phyloP scores from a whole-genome alignment of 2,888 invertebrate species.

The Synergus umbraculus region DNA sequence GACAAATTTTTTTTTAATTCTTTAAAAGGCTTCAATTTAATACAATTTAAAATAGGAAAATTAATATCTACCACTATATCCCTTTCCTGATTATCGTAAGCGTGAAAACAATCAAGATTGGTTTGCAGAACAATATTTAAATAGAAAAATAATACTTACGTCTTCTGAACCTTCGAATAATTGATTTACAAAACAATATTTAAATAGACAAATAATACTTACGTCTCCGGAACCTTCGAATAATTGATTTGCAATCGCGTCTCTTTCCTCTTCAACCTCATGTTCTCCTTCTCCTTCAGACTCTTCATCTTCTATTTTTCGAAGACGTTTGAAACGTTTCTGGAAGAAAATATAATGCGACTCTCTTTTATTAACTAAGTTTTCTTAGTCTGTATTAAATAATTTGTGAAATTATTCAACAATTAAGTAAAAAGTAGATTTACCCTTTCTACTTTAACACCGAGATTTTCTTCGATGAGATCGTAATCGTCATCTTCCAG shows the following conservation, averaged over 20 bases:
- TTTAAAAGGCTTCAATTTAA: conserved; percentile 8
- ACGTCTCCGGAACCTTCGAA: conserved; percentile 93
- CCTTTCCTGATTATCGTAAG: conserved; percentile 62
- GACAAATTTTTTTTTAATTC: no score
- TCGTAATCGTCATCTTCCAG: conserved; percentile 99
- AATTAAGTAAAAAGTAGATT: neutral
- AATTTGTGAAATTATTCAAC: no score
- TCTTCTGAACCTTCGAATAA: conserved; percentile 92
- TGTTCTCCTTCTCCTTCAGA: conserved; percentile 92
- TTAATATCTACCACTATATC: conserved; percentile 61
- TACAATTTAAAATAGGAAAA: neutral
- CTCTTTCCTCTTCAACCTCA: conserved; percentile 87
- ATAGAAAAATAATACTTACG: conserved; percentile 79
- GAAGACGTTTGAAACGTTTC: conserved; percentile 92
- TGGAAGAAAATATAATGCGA: conserved; percentile 70
- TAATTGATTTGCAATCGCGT: conserved; percentile 92
- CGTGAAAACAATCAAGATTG: conserved; percentile 51
- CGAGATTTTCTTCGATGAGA: conserved; percentile 97
- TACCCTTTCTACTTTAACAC: conserved; percentile 95
- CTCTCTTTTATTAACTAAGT: neutral
- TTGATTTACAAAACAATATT: conserved; percentile 84
- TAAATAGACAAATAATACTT: conserved; percentile 73
- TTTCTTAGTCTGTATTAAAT: no score
- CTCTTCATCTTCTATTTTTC: conserved; percentile 92
- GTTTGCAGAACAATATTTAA: conserved; percentile 39